These are phyloP conservation scores for Lepidocyrtoides sp. DNA, from an alignment of 2,888 invertebrate species.

Conservation along the genomic window DNA sequence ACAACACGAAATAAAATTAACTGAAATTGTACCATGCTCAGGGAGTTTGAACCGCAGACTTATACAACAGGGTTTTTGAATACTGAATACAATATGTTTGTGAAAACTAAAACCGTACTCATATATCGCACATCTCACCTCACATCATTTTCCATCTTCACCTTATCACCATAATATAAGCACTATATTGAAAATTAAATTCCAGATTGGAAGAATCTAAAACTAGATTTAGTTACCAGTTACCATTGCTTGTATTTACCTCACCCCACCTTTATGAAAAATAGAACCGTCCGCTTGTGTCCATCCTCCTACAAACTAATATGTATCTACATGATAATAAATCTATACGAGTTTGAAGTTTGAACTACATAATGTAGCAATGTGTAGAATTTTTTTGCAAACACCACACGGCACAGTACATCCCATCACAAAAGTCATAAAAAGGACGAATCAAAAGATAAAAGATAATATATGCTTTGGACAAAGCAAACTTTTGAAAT, in stretches of 20 bases:
- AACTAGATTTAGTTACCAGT: not conserved
- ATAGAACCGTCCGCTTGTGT: conserved; percentile 52
- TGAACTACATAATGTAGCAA: not conserved
- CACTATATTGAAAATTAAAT: not conserved
- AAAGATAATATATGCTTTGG: not conserved
- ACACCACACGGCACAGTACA: not conserved
- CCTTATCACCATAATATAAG: not conserved
- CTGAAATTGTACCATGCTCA: not conserved
- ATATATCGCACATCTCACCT: not conserved
- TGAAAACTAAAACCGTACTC: not conserved
- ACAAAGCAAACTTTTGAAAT: not conserved
- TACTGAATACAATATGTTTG: not conserved
- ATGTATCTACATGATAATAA: no score
- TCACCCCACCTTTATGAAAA: not conserved
- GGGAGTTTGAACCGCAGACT: not conserved
- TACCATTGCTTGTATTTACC: no score
- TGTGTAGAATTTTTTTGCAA: not conserved
- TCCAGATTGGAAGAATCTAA: conserved; percentile 46
- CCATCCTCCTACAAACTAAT: not conserved
- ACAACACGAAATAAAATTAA: not conserved
- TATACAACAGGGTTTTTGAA: not conserved
- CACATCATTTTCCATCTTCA: no score
- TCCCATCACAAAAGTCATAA: conserved; percentile 31
- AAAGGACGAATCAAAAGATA: conserved; percentile 14
- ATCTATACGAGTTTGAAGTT: not conserved